Evolutionary conservation across 2,888 invertebrate genomes (phyloP), one percentile per base, ranked within the genome.

Genomic region (Elegia similella): DNA sequence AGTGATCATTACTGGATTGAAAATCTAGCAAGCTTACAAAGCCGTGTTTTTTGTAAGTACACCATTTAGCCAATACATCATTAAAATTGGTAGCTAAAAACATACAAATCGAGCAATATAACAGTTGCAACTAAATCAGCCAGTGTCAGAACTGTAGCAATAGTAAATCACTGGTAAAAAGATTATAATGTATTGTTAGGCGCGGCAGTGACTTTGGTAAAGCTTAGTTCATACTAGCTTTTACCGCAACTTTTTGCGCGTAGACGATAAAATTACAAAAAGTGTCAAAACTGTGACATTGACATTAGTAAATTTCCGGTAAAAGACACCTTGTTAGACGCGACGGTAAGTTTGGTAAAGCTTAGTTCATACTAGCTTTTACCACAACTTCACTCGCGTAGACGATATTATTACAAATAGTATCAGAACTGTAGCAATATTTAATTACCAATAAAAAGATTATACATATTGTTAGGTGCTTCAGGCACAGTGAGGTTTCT

Each of bases 141-240:
- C 12, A 50, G 16, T 46, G 46, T 50, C 16, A 17, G 16, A 50
- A 17, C 50, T 50, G 34, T 50, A 50, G 32, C 32, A n/a, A 7
- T 15, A 32, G 15, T 50, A 34, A 34, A 50, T 50, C 50, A 50
- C 50, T 7, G 17, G 50, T 50, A 50, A 34, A 50, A 50, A 50
- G 50, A 50, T 50, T 50, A 50, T 50, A 50, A 50, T 17, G 50
- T 34, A 50, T 50, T 50, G 50, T 34, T 50, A 50, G 50, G 34
- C 34, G 50, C 32, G 30, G 34, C 34, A 38, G 34, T 12, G 32
- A 50, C 10, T 34, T 17, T 16, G 5, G 50, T 50, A 23, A 43
- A 15, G 44, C 34, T 50, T 16, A 16, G 50, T 34, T 15, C 17
- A 50, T 16, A 38, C 12, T 1, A 23, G 23, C 23, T 23, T 23